Conservation (phyloP, 2,113 vertebrate genomes). For the Daubentonia madagascariensis region DNA sequence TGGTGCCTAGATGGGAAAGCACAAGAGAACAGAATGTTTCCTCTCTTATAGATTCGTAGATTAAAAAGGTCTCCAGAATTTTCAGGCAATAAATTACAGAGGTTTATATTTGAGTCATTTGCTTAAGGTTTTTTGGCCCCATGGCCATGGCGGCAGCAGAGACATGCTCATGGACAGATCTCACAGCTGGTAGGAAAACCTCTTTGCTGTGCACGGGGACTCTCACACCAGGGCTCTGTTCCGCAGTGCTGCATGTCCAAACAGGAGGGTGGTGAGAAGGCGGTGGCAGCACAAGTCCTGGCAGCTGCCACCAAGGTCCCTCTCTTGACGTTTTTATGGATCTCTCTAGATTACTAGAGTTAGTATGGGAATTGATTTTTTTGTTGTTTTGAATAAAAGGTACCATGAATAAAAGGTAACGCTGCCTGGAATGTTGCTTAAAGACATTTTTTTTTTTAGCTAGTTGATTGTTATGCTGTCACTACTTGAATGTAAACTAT, state of each 20-base stretch:
- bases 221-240: fast-evolving
- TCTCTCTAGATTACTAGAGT: background rate
- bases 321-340: fast-evolving
- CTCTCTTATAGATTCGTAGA: too few species aligned
- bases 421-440: background rate
- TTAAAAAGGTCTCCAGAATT: background rate
- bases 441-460: background rate
- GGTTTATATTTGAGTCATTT: background rate
- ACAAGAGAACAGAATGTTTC: background rate
- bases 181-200: fast-evolving
- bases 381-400: background rate
- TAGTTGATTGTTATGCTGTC: background rate
- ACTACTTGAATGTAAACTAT: background rate
- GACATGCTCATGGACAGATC: fast-evolving
- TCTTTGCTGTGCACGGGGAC: fast-evolving
- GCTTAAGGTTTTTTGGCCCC: too few species aligned
- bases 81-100: background rate
- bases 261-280: too few species aligned
- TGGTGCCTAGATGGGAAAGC: fast-evolving
- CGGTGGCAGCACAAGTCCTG: too few species aligned
- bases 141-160: fast-evolving
- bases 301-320: background rate
- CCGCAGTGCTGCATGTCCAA: fast-evolving
- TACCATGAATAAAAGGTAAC: background rate
- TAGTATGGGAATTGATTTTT: background rate